These are phyloP conservation scores for Lynx canadensis DNA, from an alignment of 2,113 vertebrate genomes.

Conservation along the genomic window DNA sequence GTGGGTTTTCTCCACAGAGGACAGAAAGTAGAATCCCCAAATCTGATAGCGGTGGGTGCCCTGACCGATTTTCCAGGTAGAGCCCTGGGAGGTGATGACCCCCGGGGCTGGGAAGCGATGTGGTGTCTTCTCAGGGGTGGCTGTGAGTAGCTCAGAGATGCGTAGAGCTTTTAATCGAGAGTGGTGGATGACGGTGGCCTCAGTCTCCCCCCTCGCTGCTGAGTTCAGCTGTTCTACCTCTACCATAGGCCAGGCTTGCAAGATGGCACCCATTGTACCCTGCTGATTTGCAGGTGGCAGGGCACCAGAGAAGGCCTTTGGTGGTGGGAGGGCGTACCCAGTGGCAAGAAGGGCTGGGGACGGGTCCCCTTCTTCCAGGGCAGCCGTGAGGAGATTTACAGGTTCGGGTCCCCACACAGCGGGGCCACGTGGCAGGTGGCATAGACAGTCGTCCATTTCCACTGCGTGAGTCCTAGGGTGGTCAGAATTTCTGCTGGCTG, in stretches of 20 bases:
- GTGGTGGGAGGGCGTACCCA: fast-evolving
- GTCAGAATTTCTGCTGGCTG: background rate
- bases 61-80: background rate
- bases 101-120: background rate
- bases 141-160: background rate
- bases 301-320: background rate
- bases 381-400: background rate
- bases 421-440: fast-evolving
- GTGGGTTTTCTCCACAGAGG: background rate
- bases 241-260: background rate
- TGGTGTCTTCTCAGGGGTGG: background rate
- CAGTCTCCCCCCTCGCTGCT: background rate
- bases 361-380: background rate
- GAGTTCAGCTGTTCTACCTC: no score
- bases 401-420: fast-evolving
- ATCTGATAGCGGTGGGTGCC: background rate
- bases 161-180: background rate
- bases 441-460: fast-evolving
- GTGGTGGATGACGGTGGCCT: fast-evolving
- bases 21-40: background rate
- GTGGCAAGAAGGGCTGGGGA: background rate
- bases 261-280: background rate
- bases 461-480: background rate
- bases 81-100: background rate
- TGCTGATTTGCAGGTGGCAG: background rate